Conservation (phyloP, 2,888 invertebrate genomes). For the Drosophila falleni region DNA sequence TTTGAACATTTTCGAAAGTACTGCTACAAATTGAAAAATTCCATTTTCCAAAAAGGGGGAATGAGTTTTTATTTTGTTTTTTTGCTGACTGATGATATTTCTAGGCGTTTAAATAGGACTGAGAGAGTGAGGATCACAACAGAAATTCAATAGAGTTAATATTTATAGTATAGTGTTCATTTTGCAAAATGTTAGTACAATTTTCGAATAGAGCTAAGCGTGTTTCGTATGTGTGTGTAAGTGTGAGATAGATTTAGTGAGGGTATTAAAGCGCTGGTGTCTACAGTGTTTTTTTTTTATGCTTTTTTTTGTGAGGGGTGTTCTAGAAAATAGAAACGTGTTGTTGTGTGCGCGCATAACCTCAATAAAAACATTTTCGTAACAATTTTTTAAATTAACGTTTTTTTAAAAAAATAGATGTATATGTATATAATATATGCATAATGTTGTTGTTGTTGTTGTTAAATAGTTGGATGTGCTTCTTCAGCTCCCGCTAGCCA, state of each 20-base stretch:
- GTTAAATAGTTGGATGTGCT: slow-evolving; percentile 28
- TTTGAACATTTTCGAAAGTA: slow-evolving; percentile 44
- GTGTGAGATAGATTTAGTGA: slow-evolving; percentile 1
- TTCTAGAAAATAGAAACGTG: slow-evolving; percentile 10
- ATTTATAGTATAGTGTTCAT: slow-evolving; percentile 5
- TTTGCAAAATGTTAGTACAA: slow-evolving; percentile 17
- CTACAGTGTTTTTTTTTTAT: background rate
- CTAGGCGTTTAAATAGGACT: background rate
- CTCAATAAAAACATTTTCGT: slow-evolving; percentile 71
- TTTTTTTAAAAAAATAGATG: slow-evolving; percentile 59
- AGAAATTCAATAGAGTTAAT: background rate
- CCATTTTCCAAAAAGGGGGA: slow-evolving; percentile 64
- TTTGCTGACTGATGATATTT: background rate
- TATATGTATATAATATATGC: slow-evolving; percentile 36
- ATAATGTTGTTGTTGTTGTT: background rate
- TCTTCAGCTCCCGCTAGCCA: slow-evolving; percentile 22
- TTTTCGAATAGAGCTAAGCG: slow-evolving; percentile 34
- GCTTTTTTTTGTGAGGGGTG: background rate
- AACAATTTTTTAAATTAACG: slow-evolving; percentile 69
- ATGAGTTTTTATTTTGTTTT: slow-evolving; percentile 17
- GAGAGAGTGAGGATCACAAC: slow-evolving; percentile 9
- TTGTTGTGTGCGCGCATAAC: slow-evolving; percentile 58
- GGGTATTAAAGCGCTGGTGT: slow-evolving; percentile 3
- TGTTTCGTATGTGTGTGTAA: background rate
- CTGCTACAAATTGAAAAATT: slow-evolving; percentile 68